phyloP scores from a whole-genome alignment of 2,888 invertebrate species.

The Synanthedon tipuliformis region DNA sequence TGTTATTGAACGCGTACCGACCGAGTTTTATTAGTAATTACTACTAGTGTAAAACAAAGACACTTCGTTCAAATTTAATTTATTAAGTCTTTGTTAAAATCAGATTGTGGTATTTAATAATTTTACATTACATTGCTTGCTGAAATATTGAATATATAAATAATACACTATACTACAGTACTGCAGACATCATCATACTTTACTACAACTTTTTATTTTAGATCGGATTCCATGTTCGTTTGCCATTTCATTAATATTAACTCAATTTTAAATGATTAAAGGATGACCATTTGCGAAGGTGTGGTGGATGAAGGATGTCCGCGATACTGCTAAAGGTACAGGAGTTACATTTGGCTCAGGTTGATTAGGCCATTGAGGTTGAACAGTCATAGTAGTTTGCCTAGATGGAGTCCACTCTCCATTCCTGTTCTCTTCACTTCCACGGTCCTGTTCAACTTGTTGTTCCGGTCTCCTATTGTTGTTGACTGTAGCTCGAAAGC shows the following conservation, averaged over 20 bases:
- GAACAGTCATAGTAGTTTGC: neutral
- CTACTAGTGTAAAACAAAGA: no score
- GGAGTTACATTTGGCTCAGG: slow-evolving; percentile 21
- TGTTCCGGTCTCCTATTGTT: slow-evolving; percentile 24
- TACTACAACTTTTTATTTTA: slow-evolving; percentile 6
- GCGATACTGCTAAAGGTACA: slow-evolving; percentile 32
- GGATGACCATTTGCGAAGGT: slow-evolving; percentile 27
- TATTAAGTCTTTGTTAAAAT: no score
- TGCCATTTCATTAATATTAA: slow-evolving; percentile 3
- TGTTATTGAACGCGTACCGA: neutral
- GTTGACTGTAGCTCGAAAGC: slow-evolving; percentile 67
- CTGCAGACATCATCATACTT: no score
- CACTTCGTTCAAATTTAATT: no score
- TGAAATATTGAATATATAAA: no score
- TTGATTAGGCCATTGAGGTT: slow-evolving; percentile 14
- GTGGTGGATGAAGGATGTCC: slow-evolving; percentile 35
- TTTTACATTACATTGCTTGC: no score
- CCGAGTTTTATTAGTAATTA: no score
- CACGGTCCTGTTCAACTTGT: slow-evolving; percentile 9
- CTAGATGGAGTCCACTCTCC: neutral
- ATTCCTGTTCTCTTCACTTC: neutral
- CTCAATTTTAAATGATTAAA: slow-evolving; percentile 19
- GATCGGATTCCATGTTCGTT: slow-evolving; percentile 18
- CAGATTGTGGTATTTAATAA: no score
- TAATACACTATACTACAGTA: no score